Percentiles rank a stretch among this genome's conserved stretches.
Evolutionary conservation across 2,888 invertebrate species (phyloP).

Genomic region (Eudasyphora cyanicolor): DNA sequence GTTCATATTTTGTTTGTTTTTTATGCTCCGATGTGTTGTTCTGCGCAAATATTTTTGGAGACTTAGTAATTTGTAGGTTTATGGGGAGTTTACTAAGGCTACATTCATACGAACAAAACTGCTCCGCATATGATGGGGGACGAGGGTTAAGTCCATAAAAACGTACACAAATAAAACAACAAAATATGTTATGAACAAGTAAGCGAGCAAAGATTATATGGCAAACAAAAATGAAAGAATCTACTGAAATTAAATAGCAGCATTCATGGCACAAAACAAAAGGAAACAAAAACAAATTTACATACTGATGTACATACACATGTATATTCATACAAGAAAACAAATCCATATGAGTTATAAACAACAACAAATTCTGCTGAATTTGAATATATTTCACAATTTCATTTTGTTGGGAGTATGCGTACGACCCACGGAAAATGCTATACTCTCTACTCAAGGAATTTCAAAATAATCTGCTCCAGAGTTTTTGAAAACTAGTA

Average conservation of each 20-base stretch:
- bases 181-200: conserved; percentile 33
- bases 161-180: conserved; percentile 19
- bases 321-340: not conserved
- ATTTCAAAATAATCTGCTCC: no score
- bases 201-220: conserved; percentile 10
- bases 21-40: conserved; percentile 48
- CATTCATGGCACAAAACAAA: conserved; percentile 7
- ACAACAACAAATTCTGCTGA: not conserved
- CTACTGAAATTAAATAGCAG: not conserved
- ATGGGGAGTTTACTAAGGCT: conserved; percentile 48
- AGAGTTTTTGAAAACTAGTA: no score
- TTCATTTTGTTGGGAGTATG: no score
- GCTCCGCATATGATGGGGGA: not conserved
- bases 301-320: no score
- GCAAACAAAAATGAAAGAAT: conserved; percentile 11
- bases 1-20: conserved; percentile 53
- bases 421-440: no score
- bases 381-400: conserved; percentile 1
- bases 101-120: not conserved
- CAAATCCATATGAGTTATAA: not conserved
- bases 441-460: no score
- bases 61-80: conserved; percentile 59
- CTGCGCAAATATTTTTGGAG: conserved; percentile 40
- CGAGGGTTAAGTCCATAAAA: conserved; percentile 49
- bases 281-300: not conserved